Conservation (phyloP, 2,797 vertebrate genomes). For the Mionectes olivaceus region DNA sequence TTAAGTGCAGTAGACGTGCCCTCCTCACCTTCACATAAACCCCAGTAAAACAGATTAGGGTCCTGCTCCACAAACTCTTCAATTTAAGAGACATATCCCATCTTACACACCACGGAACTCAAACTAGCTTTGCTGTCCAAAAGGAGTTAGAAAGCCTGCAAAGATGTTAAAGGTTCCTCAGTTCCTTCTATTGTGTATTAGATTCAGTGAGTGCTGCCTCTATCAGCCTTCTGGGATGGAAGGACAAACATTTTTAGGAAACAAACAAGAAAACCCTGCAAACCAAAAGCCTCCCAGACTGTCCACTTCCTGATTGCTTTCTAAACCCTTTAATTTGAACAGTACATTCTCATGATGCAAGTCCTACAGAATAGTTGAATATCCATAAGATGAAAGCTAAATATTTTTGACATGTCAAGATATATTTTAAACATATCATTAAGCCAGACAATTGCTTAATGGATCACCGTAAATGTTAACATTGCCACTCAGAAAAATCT, state of each 20-base stretch:
- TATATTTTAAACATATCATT: not conserved
- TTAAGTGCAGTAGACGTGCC: not conserved
- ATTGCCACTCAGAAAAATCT: not conserved
- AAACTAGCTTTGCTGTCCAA: not conserved
- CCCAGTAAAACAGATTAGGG: not conserved
- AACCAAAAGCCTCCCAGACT: not conserved
- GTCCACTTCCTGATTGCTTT: not conserved
- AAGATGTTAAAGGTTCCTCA: not conserved
- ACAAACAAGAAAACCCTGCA: not conserved
- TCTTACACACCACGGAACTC: not conserved
- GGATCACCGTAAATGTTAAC: not conserved
- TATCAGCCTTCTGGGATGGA: not conserved
- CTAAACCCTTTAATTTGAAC: not conserved
- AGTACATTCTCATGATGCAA: not conserved
- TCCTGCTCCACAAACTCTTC: not conserved
- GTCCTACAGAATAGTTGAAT: not conserved
- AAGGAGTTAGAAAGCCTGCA: not conserved
- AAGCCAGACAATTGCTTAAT: slow-evolving; percentile 1
- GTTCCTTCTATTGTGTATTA: not conserved
- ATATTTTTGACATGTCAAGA: not conserved
- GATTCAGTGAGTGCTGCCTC: not conserved
- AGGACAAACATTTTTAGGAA: not conserved
- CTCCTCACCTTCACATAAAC: not conserved
- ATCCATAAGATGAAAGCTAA: not conserved
- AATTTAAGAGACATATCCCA: not conserved